Evolutionary conservation across 2,888 invertebrate genomes (phyloP), one percentile per base, ranked within the genome.

Genomic region (Bugula neritina): DNA sequence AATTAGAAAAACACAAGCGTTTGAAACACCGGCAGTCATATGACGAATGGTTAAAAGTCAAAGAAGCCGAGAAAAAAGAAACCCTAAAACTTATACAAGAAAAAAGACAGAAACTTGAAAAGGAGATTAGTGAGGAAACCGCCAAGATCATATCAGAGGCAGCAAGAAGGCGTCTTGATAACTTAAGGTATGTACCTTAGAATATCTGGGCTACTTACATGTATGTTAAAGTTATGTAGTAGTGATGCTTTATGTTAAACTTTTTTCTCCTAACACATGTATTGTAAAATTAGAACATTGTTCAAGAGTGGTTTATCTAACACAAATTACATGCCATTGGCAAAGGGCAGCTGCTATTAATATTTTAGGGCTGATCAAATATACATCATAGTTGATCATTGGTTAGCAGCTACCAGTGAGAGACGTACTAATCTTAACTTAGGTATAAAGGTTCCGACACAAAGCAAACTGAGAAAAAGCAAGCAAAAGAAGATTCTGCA

Each of bases 51-150:
- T 55, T 80, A 17, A 72, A 76, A 58, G 74, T 75, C 69, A 80
- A 81, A 75, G 73, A 77, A 43, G 74, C 74, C 69, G 75, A 78
- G 71, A 78, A 79, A 69, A 73, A 72, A 21, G 71, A 73, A n/a
- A 76, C 75, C 69, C 74, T 76, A 72, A 78, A 71, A 69, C 72
- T 75, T 58, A 71, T 75, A 31, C 76, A 76, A 72, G 74, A 75
- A 71, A 72, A 75, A 35, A 75, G 73, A 63, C 75, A 77, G 58
- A 77, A 76, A 71, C 77, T 78, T 27, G 72, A 73, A 71, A 76
- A 78, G 13, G 78, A 79, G 69, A 79, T 79, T n/a, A 79, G 80
- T 72, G 78, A 80, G 55, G 80, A 80, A 71, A 69, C 79, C 3
- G 77, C 77, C 21, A 76, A 77, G 54, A 74, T 79, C 25, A 75